Base-by-base conservation (phyloP, 2,113 vertebrate genomes). In the Lagenorhynchus albirostris region DNA sequence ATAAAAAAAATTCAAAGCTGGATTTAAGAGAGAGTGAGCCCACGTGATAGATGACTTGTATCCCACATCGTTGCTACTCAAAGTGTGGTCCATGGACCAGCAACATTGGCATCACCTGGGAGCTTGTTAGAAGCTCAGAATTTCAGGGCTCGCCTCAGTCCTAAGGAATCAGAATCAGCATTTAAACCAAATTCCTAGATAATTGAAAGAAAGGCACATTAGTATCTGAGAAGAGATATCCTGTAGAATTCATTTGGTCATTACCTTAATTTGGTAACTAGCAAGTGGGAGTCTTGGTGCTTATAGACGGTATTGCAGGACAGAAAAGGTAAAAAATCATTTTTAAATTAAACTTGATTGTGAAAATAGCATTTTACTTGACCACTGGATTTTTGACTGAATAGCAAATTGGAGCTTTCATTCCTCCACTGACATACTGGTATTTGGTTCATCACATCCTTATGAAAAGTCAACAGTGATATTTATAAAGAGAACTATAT, bases 261-360 rank as follows among this genome's bases (percentile, higher is more conserved):
- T 12, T 80, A 17, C 63, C 36, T 86, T 83, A 53, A 60, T 65
- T 80, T 65, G 38, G 29, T 83, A 36, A 11, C 26, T 73, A 17
- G 68, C n/a, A 68, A 55, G n/a, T 7, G 73, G 38, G 18, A 58
- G 23, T 88, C 62, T 70, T 84, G 41, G 36, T 67, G 25, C n/a
- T 76, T 70, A 31, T 20, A 73, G n/a, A 68, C 82, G 74, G 36
- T 97, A 47, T 91, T 95, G 91, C 91, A 87, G 91, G 74, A 74
- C 31, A 97, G 70, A 98, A 68, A 91, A 97, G 65, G 73, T 93
- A 80, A 71, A 95, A 96, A 96, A 91, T 93, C 62, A 81, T 98
- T 95, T 80, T 82, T 86, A 81, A 98, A 94, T 97, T 87, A 96
- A 97, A 92, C 36, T 55, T 92, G 38, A 63, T 70, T 92, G 83